phyloP scores from a whole-genome alignment of 2,113 vertebrate genomes.

The Corythaixoides concolor region DNA sequence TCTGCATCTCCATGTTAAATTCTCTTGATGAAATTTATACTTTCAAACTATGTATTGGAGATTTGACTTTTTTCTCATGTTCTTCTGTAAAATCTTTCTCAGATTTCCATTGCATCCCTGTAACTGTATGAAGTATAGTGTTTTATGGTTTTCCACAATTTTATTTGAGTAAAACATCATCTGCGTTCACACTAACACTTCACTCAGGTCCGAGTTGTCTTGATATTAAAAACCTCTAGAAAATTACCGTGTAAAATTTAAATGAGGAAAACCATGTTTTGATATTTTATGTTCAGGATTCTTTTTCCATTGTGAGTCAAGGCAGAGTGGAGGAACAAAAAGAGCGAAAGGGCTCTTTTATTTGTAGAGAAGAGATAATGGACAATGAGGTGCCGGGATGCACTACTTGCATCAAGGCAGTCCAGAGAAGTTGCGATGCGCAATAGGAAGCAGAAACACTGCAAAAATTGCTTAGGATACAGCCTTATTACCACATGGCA shows the following conservation, averaged over 20 bases:
- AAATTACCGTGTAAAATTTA: background rate
- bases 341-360: background rate
- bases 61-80: background rate
- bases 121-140: background rate
- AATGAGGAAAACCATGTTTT: background rate
- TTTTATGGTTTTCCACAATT: background rate
- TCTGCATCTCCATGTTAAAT: background rate
- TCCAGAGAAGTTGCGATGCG: background rate
- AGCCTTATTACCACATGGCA: background rate
- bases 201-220: background rate
- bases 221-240: background rate
- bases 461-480: background rate
- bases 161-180: background rate
- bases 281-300: background rate
- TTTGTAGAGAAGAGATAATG: background rate
- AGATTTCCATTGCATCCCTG: background rate
- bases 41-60: background rate
- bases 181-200: background rate
- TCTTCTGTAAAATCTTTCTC: background rate
- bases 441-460: background rate
- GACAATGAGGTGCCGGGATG: too few relatives aligned
- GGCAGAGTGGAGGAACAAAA: background rate
- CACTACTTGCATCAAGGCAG: background rate
- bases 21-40: background rate
- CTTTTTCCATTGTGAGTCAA: background rate